Base-by-base conservation (phyloP, 2,888 invertebrate species). In the Blastobasis lacticolella region DNA sequence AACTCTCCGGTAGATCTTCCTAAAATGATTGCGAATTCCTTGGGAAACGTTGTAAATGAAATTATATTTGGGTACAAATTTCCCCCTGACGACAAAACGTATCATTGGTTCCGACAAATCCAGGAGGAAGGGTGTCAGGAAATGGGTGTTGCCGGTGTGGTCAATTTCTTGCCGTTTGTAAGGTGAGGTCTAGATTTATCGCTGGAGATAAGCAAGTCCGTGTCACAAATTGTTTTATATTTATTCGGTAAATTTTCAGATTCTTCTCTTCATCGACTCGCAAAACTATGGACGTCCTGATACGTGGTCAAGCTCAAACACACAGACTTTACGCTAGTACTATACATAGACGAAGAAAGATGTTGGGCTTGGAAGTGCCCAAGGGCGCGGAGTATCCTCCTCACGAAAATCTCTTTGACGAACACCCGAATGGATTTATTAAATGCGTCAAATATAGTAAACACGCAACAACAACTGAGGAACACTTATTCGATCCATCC, bases 111-210 rank as follows among this genome's bases (percentile, higher is more conserved):
- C 52, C 91, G 94, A 64, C 82, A 92, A 61, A 84, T 95, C 49
- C 95, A 96, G 75, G 95, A 95, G 70, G 94, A 95, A 73, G 96
- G 96, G 0, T 92, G 94, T 48, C 93, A 94, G 69, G 90, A 93
- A 64, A 93, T 97, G 70, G 95, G 95, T 0, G 91, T 97, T 4
- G 93, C 95, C 0, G 95, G 94, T 3, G 91, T 93, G 8, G 89
- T 96, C 4, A 97, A 97, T 76, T 97, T 96, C 78, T 83, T 97
- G 57, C 95, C 97, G 9, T 92, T 94, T 69, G 78, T 96, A 45
- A 91, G 94, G 92, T 94, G 69, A 62, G 63, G 62, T 23, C 9
- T 23, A 5, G 5, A 7, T 42, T 42, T 0, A 8, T 5, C 7
- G 38, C 42, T n/a, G 43, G 36, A 46, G 23, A 23, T 23, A 23